Percentiles rank a stretch among this genome's conserved stretches.
phyloP scores from a whole-genome alignment of 2,113 vertebrate species.

The Oryzias woworae region DNA sequence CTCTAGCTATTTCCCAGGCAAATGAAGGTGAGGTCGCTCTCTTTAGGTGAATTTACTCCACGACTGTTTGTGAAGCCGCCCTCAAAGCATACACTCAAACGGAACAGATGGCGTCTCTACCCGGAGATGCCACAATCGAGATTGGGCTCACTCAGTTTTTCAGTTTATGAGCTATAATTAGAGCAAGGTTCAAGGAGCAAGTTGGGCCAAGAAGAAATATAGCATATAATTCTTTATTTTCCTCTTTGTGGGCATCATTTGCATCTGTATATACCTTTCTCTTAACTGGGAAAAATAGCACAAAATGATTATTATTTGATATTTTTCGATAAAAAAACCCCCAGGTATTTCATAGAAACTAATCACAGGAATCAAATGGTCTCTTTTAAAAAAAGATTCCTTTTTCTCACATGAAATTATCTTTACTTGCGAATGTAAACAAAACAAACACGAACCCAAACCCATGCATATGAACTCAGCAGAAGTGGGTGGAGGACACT shows the following conservation, averaged over 20 bases:
- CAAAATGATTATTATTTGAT: too few species aligned
- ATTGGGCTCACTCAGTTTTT: slow-evolving; percentile 36
- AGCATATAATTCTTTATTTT: slow-evolving; percentile 5
- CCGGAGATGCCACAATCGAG: slow-evolving; percentile 62
- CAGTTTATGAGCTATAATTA: slow-evolving; percentile 47
- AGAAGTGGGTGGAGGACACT: slow-evolving; percentile 62
- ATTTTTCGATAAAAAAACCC: too few species aligned
- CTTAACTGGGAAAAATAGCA: too few species aligned
- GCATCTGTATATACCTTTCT: too few species aligned
- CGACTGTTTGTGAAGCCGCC: slow-evolving; percentile 72
- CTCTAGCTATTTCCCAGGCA: slow-evolving; percentile 78
- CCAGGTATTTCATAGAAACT: too few species aligned
- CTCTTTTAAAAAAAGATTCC: slow-evolving; percentile 1
- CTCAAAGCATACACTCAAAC: slow-evolving; percentile 68
- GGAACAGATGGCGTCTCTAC: slow-evolving; percentile 73
- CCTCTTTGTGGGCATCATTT: neutral
- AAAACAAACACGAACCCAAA: slow-evolving; percentile 10
- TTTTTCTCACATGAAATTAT: neutral
- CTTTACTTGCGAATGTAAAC: neutral
- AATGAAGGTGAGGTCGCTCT: slow-evolving; percentile 73
- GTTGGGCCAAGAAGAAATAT: slow-evolving; percentile 24
- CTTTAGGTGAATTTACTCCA: slow-evolving; percentile 49
- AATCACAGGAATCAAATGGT: too few species aligned
- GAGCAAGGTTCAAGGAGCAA: slow-evolving; percentile 32
- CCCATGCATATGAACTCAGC: slow-evolving; percentile 33